phyloP scores from a whole-genome alignment of 2,888 invertebrate genomes.

The Lithophane leautieri region DNA sequence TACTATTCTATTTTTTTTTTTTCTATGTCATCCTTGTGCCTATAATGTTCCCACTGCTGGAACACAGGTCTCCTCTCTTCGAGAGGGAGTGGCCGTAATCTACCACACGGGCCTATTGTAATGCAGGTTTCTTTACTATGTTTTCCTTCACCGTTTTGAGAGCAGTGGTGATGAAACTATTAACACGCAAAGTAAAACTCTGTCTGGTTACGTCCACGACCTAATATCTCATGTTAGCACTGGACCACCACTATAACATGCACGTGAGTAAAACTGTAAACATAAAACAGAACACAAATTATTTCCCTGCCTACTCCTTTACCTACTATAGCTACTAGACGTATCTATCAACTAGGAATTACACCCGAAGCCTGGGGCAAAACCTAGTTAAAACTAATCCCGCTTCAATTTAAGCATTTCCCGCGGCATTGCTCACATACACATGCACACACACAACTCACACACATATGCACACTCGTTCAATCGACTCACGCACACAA shows the following conservation, averaged over 20 bases:
- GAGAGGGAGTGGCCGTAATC: no score
- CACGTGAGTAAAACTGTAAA: background rate
- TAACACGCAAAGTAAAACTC: no score
- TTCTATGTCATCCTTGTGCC: no score
- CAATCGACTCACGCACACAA: conserved; percentile 29
- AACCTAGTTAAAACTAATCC: conserved; percentile 62
- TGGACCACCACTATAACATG: background rate
- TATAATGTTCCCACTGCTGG: no score
- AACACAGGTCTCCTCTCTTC: no score
- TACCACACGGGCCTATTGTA: no score
- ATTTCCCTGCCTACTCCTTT: background rate
- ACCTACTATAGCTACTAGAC: conserved; percentile 2
- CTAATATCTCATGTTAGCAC: no score
- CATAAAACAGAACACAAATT: background rate
- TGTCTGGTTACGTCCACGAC: no score
- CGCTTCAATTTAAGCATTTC: conserved; percentile 60
- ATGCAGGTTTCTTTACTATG: background rate
- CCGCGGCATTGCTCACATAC: conserved; percentile 45
- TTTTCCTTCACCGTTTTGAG: background rate
- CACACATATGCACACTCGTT: conserved; percentile 1
- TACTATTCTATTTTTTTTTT: no score
- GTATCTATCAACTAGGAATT: conserved; percentile 27
- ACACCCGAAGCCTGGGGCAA: conserved; percentile 39
- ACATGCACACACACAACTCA: background rate
- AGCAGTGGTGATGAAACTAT: background rate